Evolutionary conservation across 2,113 vertebrate genomes (phyloP), one percentile per base, ranked within the genome.

Genomic region (Noctilio leporinus): DNA sequence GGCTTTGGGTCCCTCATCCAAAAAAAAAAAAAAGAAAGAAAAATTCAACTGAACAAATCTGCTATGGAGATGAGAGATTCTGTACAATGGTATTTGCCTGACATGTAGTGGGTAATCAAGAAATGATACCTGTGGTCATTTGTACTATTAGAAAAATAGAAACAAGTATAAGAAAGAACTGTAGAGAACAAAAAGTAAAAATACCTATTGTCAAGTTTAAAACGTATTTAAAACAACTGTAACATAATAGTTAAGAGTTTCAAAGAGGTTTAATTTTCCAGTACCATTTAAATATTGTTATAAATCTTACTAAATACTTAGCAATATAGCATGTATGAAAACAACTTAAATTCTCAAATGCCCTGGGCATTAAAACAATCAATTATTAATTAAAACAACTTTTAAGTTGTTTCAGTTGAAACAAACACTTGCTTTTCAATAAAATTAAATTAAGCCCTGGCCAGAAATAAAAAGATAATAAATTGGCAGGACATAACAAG

Each of bases 161-260:
- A 90, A 51, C 4, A 49, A 86, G 77, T 43, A 83, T 0, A 65
- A 51, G 16, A 82, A 92, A 64, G 53, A 93, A 67, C 12, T 28
- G 7, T 30, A 87, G 47, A 94, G 67, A 84, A 89, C 7, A 19
- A n/a, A 84, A 94, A 22, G 38, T 78, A 0, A 91, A 93, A 92
- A 75, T 35, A 7, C 33, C 75, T 26, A 65, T 76, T 49, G 17
- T 67, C 33, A 40, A 73, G 7, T 45, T 77, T 33, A 81, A 83
- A 73, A 51, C n/a, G 67, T 47, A 87, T 49, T 86, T 91, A 94
- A 94, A 93, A 95, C 11, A 87, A 76, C 4, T 45, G 19, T 72
- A 57, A 57, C 22, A 24, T 47, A 40, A 26, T 81, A 83, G 20
- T 76, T 89, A 30, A 45, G 77, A 59, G 35, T 62, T 35, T 40